Evolutionary conservation across 2,888 invertebrate genomes (phyloP), one percentile per base, ranked within the genome.

Genomic region (Frankliniella fusca): DNA sequence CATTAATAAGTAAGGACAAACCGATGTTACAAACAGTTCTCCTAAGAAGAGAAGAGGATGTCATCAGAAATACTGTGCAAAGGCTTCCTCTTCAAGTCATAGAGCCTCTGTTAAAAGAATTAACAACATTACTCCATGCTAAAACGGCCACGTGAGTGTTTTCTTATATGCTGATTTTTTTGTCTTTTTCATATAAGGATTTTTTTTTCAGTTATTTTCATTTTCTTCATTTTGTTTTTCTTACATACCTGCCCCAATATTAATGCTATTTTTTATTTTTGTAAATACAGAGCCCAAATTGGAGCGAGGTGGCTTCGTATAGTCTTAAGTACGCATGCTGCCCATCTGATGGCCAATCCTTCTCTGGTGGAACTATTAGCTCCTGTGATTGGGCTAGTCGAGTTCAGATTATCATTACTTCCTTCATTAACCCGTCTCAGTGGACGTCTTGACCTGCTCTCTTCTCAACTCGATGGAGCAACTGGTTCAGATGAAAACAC

Each of bases 1-100:
- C 95, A 0, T 88, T 98, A 54, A 95, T 95, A 85, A 97, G 97
- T 86, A 93, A 93, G 86, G 96, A 98, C 87, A 91, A 90, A 84
- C 90, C 88, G 80, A 92, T 97, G 85, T 88, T 97, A 50, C 90
- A 91, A 84, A 92, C 91, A 82, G 96, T 97, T 2, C 89, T 97
- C 0, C 90, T 90, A 80, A 91, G 91, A 81, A 90, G 91, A 81
- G 93, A 95, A 82, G 90, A 92, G 28, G 89, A 88, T 0, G 90
- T 94, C 0, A 94, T 97, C 10, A 88, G 89, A 79, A 92, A 93
- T 84, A 97, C 97, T 0, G 90, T 97, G 27, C 90, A 91, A 82
- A 91, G 92, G 82, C 88, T 98, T 83, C 96, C 97, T 0, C 90
- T 95, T 0, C 93, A 93, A 84, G 93, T 93, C 82, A 91, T 97